Evolutionary conservation across 2,888 invertebrate species (phyloP), one percentile per base, ranked within the genome.

Genomic region (Rotaria magnacalcarata): DNA sequence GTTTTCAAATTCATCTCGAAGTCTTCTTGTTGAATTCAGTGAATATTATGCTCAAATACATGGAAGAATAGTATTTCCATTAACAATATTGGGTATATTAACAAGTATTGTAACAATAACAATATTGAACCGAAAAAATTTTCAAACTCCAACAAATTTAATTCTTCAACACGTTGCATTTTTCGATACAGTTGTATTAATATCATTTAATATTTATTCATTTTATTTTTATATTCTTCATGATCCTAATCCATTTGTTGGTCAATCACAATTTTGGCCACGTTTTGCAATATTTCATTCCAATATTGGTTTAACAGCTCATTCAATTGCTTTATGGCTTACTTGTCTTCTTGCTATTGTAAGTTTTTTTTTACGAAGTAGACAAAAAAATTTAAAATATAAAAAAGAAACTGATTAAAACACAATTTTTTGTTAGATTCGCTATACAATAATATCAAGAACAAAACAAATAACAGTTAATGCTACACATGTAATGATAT

Each of bases 201-300:
- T 80, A 47, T 80, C 80, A n/a, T 80, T 34, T 19, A 80, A 80
- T 47, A 80, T 80, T 21, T 80, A 41, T 80, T 80, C 80, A 80
- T 80, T 80, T 7, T 80, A 80, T 14, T 80, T 80, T 47, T 80
- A 80, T 47, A 80, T 80, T 7, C 4, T 80, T n/a, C 80, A 80
- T 47, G n/a, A 43, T 1, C 80, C 80, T 4, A 80, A 80, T 43
- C 80, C 80, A 80, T 80, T 80, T 80, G 80, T 80, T 10, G 80
- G 80, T 47, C 80, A 80, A 80, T 47, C 80, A 2, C 11, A 6
- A 80, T 80, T 80, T 47, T 80, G 80, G 80, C 80, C 80, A 47
- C 24, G 80, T n/a, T 80, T 80, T n/a, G 80, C 80, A 3, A 47
- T 80, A 47, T 24, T 80, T 80, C 80, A 80, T 80, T 80, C 80